Evolutionary conservation across 2,113 vertebrate species (phyloP).

Genomic region (Albula glossodonta): DNA sequence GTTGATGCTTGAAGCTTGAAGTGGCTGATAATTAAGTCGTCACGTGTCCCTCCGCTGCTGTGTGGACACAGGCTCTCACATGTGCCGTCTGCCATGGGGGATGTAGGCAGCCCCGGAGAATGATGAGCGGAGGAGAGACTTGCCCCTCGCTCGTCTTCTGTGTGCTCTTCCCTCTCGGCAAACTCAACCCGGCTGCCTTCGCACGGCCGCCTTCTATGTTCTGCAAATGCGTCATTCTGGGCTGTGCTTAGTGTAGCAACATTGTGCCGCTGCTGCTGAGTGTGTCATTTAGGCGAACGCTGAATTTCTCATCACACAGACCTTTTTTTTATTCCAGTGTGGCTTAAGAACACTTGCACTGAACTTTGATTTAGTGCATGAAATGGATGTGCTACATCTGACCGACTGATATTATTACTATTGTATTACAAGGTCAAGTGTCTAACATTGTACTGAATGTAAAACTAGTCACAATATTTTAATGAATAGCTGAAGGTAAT

Average conservation of each 20-base stretch:
- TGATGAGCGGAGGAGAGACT: not conserved
- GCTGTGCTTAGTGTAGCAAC: constrained; percentile 60
- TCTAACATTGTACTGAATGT: too few species aligned
- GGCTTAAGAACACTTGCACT: too few species aligned
- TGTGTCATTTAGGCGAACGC: constrained; percentile 51
- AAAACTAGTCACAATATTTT: too few species aligned
- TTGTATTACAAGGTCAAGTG: too few species aligned
- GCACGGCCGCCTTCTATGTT: constrained; percentile 41
- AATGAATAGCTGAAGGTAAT: too few species aligned
- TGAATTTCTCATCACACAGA: not conserved
- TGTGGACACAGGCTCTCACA: not conserved
- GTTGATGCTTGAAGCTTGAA: not conserved
- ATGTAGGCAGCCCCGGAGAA: not conserved
- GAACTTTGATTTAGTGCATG: not conserved
- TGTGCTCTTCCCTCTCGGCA: constrained; percentile 40
- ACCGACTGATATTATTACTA: too few species aligned
- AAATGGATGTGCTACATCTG: not conserved
- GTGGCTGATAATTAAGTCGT: constrained; percentile 17
- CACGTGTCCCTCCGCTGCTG: constrained; percentile 15
- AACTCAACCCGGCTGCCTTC: constrained; percentile 43
- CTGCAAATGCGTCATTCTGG: constrained; percentile 61
- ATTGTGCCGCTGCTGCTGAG: constrained; percentile 56
- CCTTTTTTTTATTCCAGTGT: not conserved
- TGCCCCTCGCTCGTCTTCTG: not conserved
- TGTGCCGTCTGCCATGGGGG: not conserved